Evolutionary conservation across 2,113 vertebrate genomes (phyloP).

Genomic region (Garra rufa): DNA sequence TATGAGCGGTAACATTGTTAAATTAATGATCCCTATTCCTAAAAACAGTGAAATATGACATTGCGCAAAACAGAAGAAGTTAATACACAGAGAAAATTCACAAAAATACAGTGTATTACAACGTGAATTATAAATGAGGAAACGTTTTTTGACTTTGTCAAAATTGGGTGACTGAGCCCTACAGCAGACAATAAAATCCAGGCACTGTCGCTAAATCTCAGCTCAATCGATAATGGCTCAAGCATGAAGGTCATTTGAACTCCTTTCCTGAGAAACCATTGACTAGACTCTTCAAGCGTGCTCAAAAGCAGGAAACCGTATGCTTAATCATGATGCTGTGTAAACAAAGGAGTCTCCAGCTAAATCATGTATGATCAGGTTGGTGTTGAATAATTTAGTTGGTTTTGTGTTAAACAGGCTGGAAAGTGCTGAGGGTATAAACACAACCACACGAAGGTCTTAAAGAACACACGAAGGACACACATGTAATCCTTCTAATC

Average conservation of each 20-base stretch:
- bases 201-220: background rate
- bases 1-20: background rate
- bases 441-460: background rate
- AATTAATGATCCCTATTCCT: no score
- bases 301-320: background rate
- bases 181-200: background rate
- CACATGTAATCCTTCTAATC: background rate
- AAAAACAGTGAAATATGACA: background rate
- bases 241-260: constrained; percentile 4
- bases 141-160: background rate
- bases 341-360: constrained; percentile 18
- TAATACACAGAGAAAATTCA: background rate
- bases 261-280: constrained; percentile 17
- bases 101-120: background rate
- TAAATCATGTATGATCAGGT: constrained; percentile 38
- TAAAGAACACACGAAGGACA: background rate
- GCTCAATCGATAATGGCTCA: background rate
- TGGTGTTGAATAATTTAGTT: constrained; percentile 28
- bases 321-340: background rate
- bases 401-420: constrained; percentile 32
- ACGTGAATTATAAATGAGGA: background rate
- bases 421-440: constrained; percentile 30
- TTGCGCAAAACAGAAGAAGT: background rate
- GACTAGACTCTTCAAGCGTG: constrained; percentile 20
- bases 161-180: background rate